These are phyloP conservation scores for Pyxicephalus adspersus DNA, from an alignment of 2,113 vertebrate species.

Conservation along the genomic window DNA sequence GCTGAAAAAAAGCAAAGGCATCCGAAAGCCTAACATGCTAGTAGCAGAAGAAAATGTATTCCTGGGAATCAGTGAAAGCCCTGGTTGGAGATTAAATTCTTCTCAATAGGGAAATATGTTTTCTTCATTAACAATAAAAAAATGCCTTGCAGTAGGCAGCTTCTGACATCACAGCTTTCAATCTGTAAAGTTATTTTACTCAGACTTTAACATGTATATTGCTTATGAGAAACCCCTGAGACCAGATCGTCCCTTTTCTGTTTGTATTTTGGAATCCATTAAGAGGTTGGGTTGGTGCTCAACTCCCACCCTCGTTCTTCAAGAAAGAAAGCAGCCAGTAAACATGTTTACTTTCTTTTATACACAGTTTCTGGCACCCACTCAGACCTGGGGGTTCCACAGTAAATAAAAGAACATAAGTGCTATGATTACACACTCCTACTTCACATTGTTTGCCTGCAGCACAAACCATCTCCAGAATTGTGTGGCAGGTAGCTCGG, in stretches of 20 bases:
- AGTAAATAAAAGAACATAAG: constrained; percentile 20
- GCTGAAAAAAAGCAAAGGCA: too few species aligned
- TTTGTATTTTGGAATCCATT: background rate
- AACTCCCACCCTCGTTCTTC: background rate
- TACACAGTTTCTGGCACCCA: constrained; percentile 14
- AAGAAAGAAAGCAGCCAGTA: background rate
- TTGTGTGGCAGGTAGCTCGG: background rate
- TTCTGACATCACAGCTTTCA: too few species aligned
- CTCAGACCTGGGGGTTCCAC: constrained; percentile 11
- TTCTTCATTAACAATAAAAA: too few species aligned
- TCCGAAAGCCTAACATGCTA: too few species aligned
- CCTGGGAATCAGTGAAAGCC: too few species aligned
- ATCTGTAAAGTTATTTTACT: too few species aligned
- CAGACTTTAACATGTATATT: too few species aligned
- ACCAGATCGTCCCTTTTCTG: background rate
- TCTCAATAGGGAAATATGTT: too few species aligned
- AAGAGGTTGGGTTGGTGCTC: background rate
- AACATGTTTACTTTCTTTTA: constrained; percentile 16
- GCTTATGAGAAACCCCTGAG: background rate
- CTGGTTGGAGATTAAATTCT: too few species aligned
- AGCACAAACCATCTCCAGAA: constrained; percentile 2
- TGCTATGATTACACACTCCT: background rate
- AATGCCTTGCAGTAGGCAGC: too few species aligned
- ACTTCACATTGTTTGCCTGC: constrained; percentile 7
- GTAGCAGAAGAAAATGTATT: too few species aligned